Evolutionary conservation across 2,888 invertebrate species (phyloP).

Genomic region (Druceiella hillmani): DNA sequence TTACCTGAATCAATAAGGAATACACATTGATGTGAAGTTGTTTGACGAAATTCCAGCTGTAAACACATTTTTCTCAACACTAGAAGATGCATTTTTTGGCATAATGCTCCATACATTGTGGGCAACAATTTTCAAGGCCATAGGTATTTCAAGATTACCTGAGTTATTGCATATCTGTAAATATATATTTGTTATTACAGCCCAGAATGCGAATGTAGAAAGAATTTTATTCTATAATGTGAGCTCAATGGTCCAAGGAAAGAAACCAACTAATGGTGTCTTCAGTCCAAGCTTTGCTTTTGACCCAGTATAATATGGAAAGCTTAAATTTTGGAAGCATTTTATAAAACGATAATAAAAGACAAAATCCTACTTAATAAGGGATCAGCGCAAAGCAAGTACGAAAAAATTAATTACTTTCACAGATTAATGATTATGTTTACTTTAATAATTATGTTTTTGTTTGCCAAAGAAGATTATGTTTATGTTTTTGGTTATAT

Average conservation of each 20-base stretch:
- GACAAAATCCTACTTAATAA: constrained; percentile 16
- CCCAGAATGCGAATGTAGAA: constrained; percentile 23
- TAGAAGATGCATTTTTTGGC: constrained; percentile 18
- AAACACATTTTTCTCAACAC: constrained; percentile 20
- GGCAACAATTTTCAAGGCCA: constrained; percentile 20
- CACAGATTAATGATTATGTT: too few species aligned
- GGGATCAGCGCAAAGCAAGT: too few species aligned
- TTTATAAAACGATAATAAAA: constrained; percentile 21
- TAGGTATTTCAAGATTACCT: constrained; percentile 20
- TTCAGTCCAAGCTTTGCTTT: constrained; percentile 19
- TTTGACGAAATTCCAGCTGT: too few species aligned
- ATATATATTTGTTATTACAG: constrained; percentile 23
- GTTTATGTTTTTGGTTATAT: too few species aligned
- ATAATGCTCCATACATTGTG: constrained; percentile 19
- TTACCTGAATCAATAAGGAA: constrained; percentile 16
- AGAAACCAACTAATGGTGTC: constrained; percentile 14
- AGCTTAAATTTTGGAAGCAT: too few species aligned
- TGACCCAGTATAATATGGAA: constrained; percentile 15
- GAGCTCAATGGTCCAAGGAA: constrained; percentile 19
- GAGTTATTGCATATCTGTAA: constrained; percentile 20
- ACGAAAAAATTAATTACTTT: too few species aligned
- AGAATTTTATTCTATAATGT: constrained; percentile 23
- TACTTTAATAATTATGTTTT: too few species aligned
- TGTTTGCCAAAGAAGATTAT: too few species aligned
- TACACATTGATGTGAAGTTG: constrained; percentile 19